Base-by-base conservation (phyloP, 1,140 invertebrate species). In the Coelopa frigida region DNA sequence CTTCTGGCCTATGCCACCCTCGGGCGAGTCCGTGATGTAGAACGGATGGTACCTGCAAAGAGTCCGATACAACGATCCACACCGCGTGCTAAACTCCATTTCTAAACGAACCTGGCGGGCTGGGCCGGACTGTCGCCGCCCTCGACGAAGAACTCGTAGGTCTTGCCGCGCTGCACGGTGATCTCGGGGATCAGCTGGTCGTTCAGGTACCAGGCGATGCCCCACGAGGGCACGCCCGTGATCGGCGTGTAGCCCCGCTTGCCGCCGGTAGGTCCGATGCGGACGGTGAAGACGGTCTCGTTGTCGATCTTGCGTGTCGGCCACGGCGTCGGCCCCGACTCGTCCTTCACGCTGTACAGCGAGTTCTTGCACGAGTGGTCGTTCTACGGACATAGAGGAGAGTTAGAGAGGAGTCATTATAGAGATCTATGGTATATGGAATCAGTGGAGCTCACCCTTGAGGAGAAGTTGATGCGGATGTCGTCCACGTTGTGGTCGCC, bases 191-290 rank as follows among this genome's bases (percentile, higher is more conserved):
- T 90, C 6, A 96, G 74, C 51, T 81, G 72, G 56, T 92, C 90
- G 68, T 97, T 95, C 54, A 96, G 84, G 72, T 93, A 96, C 89
- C 89, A 96, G 8, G 87, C 87, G 50, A 94, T 88, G 26, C 89
- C 89, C 82, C 89, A 90, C 1, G 87, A 88, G 6, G 85, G 82
- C 53, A 80, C 74, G 77, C 85, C 84, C 33, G 88, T 92, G 18
- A 89, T 82, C 7, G 82, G 76, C 10, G 81, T 78, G 61, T 93
- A 92, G 7, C 89, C 89, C 5, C 82, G 75, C 37, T 80, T 76
- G 3, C 85, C 87, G 10, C 87, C 90, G 1, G 87, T 84, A 1
- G 87, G 88, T 2, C 90, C 90, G 47, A 94, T 89, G 53, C 80
- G 73, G 0, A 79, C 88, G 6, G 76, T 79, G 63, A 93, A 85